Evolutionary conservation across 1,140 invertebrate genomes (phyloP), one percentile per base, ranked within the genome.

Genomic region (Hyposmocoma kahamanoa): DNA sequence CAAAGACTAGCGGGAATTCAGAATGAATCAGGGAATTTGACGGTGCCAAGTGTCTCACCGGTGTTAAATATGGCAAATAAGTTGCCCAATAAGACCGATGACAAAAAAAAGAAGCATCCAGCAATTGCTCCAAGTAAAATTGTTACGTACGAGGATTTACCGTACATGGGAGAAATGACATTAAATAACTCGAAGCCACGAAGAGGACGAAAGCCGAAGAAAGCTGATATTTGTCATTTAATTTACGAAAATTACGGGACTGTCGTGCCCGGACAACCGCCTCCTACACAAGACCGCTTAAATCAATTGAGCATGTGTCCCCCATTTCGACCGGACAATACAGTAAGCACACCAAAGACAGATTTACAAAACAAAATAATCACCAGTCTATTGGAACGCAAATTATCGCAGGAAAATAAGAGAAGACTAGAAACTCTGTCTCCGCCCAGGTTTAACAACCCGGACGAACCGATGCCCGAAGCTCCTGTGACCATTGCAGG

Each of bases 241-340:
- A 96, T 96, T 58, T 95, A 95, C 67, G 96, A 96, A 60, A 96
- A 96, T 69, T 96, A 96, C 62, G 95, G 94, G 0, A 95, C 93
- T 0, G 93, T 95, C n/a, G 89, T 94, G 18, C 92, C 92, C 0
- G 91, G 91, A 0, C 91, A 91, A 20, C 91, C 91, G 0, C 89
- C 90, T 11, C 88, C 89, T 22, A 20, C 60, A 3, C 72, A 71
- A 9, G 80, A 83, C 0, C 56, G 57, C 20, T 22, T 56, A 15
- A 70, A 58, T 21, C 59, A 60, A 6, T 44, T 59, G 0, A 62
- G 45, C 47, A 52, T 62, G 32, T 56, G 60, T 28, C 58, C 64
- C 1, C 55, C 61, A 0, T 67, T 66, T 13, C 58, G 65, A 36
- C 57, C 50, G 17, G 62, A 74, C 21, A 48, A 59, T 20, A 41